Evolutionary conservation across 1,140 invertebrate genomes (phyloP), one percentile per base, ranked within the genome.

Genomic region (Cyrtorhinus lividipennis): DNA sequence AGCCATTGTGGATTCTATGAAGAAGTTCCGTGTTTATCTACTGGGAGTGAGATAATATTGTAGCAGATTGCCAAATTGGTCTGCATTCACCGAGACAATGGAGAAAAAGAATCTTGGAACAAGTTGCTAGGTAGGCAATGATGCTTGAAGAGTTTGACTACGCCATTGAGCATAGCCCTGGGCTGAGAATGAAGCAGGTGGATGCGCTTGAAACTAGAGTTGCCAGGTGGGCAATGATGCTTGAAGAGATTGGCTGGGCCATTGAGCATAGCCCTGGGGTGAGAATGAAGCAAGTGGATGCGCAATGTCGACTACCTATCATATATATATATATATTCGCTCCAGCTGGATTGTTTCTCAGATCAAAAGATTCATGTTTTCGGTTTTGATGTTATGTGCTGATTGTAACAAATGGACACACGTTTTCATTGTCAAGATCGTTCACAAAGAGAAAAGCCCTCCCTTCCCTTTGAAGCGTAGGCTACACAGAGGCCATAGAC

Each of bases 1-100:
- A 5, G 72, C 72, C 0, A 69, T 74, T 0, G 70, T 73, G 12
- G 59, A 67, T 8, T 45, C 65, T 0, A 8, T 73, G 2, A 71
- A 69, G 45, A 69, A 72, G 63, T 74, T 74, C 59, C 53, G 71
- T 1, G 61, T 71, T 1, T 77, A 75, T 65, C 56, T 76, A 2
- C n/a, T 71, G 0, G 70, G 70, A 0, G 68, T 70, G 13, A 44
- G 64, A 18, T 75, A 73, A 60, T 46, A 59, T 74, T 1, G 53
- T 74, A 0, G 74, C 72, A 1, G 74, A 76, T 65, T 71, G 73
- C 64, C n/a, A n/a, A n/a, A n/a, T n/a, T n/a, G n/a, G n/a, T 57
- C 56, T 1, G 56, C 56, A 22, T 57, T 57, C 20, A 57, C 5
- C 15, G 24, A 2, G 5, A 57, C 56, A 2, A 10, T 57, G 22